These are phyloP conservation scores for Trachelus tabidus DNA, from an alignment of 2,888 invertebrate genomes.

Conservation along the genomic window DNA sequence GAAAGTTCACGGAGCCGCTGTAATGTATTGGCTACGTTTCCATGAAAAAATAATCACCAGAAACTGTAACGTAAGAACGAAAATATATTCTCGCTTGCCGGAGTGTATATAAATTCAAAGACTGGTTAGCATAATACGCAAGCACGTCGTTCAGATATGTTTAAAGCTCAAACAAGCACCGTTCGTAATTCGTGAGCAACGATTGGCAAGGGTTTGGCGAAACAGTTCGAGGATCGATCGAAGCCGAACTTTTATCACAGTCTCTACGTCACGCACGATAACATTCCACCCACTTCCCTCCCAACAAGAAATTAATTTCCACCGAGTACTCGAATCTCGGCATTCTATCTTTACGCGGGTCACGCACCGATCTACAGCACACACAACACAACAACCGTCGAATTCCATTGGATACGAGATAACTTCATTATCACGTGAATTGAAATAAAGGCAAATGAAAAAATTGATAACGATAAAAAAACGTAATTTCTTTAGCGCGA, in stretches of 20 bases:
- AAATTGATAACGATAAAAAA: neutral
- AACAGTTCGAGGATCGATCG: neutral
- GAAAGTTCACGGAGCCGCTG: neutral
- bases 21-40: neutral
- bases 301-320: neutral
- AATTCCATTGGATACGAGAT: neutral
- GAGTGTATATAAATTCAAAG: neutral
- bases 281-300: neutral
- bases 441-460: neutral
- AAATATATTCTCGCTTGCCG: neutral
- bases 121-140: neutral
- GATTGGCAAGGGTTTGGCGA: neutral
- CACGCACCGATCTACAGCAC: neutral
- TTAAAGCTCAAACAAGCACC: neutral
- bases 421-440: neutral
- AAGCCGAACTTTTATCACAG: neutral
- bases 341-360: neutral
- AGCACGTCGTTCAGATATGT: neutral
- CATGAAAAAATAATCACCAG: neutral
- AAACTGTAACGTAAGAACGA: neutral
- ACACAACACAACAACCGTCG: neutral
- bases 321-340: neutral
- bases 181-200: neutral
- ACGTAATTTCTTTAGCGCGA: neutral
- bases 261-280: neutral